Evolutionary conservation across 2,113 vertebrate species (phyloP), one percentile per base, ranked within the genome.

Genomic region (Menura novaehollandiae): DNA sequence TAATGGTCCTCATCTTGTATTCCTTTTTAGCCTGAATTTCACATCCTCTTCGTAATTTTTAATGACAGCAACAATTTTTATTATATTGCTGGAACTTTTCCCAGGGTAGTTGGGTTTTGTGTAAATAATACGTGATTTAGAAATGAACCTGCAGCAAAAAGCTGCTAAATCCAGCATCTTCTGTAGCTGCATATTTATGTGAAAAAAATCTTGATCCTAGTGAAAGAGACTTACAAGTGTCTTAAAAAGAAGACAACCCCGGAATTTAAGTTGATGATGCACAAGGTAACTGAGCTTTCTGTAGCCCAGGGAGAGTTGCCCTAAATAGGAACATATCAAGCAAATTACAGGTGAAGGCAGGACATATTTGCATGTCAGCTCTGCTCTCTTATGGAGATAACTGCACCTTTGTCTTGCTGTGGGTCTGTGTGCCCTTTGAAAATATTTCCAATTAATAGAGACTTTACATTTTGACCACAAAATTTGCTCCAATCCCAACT

Each of bases 21-120:
- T 13, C 30, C 39, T 28, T 94, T 90, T 73, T 60, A 93, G 71
- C 27, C 71, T 59, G 46, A 93, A 62, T 85, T 71, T 93, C 58
- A 35, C 49, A 82, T 73, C 46, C 41, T 88, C 49, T 82, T 83
- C 75, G 66, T 95, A 73, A 80, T 88, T 97, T 89, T 83, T 94
- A 89, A 94, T 91, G 73, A 75, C 59, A 82, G 67, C 51, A 66
- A 60, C 71, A 53, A 53, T 76, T 89, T 95, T 91, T 87, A 76
- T 93, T 89, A 51, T 47, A 32, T 32, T 66, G 49, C 67, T 95
- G 93, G 78, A 93, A 64, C n/a, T 88, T 79, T 79, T 92, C 95
- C 85, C 51, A 1, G 85, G n/a, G 58, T 88, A 46, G n/a, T 91
- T 82, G 23, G 90, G 62, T 60, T 83, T 93, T 91, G 72, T 60